Evolutionary conservation across 2,888 invertebrate genomes (phyloP).

Genomic region (Ophion costatus): DNA sequence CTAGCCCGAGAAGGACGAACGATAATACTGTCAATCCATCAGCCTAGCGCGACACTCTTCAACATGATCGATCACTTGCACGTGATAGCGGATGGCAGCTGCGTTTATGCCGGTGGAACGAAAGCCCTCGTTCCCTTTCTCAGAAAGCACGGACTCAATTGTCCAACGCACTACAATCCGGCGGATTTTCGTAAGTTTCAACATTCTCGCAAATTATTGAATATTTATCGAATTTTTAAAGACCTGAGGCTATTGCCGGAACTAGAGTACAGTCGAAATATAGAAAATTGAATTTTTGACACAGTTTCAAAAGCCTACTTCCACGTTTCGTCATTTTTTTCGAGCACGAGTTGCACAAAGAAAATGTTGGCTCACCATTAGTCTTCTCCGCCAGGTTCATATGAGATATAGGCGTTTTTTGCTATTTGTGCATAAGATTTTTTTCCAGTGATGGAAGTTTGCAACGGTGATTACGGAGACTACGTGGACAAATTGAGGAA

Average conservation of each 20-base stretch:
- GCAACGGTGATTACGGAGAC: constrained; percentile 91
- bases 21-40: constrained; percentile 95
- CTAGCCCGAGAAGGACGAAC: constrained; percentile 93
- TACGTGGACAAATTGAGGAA: constrained; percentile 85
- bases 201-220: not conserved
- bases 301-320: too few species aligned
- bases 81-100: constrained; percentile 91
- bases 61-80: constrained; percentile 96
- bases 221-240: too few species aligned
- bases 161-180: constrained; percentile 96
- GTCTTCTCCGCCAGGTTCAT: too few species aligned
- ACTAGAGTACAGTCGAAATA: too few species aligned
- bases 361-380: too few species aligned
- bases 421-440: not conserved
- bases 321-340: not conserved
- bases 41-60: constrained; percentile 94
- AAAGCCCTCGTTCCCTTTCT: constrained; percentile 91
- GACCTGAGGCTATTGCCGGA: too few species aligned
- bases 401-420: not conserved
- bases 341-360: too few species aligned
- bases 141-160: constrained; percentile 87
- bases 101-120: constrained; percentile 92
- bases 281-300: too few species aligned
- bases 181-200: constrained; percentile 92
- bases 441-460: constrained; percentile 91